phyloP scores from a whole-genome alignment of 2,888 invertebrate species.

The Archips xylosteana region DNA sequence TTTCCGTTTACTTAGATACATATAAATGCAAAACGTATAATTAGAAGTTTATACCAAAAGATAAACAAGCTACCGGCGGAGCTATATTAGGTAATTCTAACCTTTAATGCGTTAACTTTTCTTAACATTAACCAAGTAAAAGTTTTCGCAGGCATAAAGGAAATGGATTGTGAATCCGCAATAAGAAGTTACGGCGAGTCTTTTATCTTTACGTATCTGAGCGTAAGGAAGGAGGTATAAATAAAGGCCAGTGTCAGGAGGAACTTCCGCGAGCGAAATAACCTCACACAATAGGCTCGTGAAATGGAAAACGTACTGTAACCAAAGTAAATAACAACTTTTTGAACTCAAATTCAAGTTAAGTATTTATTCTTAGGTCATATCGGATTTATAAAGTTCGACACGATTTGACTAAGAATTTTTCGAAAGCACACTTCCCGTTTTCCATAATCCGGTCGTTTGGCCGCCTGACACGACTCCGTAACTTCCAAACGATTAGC shows the following conservation, averaged over 20 bases:
- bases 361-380: neutral
- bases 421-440: constrained; percentile 6
- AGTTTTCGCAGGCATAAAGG: constrained; percentile 47
- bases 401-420: neutral
- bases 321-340: neutral
- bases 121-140: constrained; percentile 28
- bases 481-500: constrained; percentile 33
- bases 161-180: constrained; percentile 63
- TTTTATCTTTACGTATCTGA: constrained; percentile 59
- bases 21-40: neutral
- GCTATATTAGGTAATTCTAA: constrained; percentile 8
- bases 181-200: constrained; percentile 54
- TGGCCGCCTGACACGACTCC: constrained; percentile 27
- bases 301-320: constrained; percentile 4
- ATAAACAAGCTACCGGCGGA: constrained; percentile 3
- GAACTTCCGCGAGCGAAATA: constrained; percentile 35
- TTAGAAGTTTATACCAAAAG: constrained; percentile 8
- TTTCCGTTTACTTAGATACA: neutral
- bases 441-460: constrained; percentile 34
- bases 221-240: constrained; percentile 52
- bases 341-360: neutral
- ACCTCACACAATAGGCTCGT: constrained; percentile 18
- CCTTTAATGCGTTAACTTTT: constrained; percentile 35
- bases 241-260: constrained; percentile 43
- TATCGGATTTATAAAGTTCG: constrained; percentile 1